Evolutionary conservation across 2,113 vertebrate species (phyloP), one percentile per base, ranked within the genome.

Genomic region (Ceyx cyanopectus): DNA sequence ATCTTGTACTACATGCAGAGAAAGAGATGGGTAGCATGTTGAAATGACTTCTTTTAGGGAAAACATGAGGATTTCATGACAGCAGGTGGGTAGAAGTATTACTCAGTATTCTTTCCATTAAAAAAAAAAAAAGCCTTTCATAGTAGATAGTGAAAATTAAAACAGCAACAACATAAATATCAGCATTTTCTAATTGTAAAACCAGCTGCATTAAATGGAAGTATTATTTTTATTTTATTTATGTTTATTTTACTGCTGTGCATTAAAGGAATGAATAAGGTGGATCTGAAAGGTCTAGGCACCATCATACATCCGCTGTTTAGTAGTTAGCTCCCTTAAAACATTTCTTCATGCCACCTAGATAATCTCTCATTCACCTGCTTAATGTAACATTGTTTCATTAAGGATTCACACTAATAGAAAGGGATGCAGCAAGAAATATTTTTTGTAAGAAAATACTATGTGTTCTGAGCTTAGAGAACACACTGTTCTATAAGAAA

Each of bases 391-490:
- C 60, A 68, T 2, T 3, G 83, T 95, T 93, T 86, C 81, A 78
- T 94, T 96, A 94, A 65, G 81, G n/a, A 90, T 85, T 90, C 65
- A 76, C 68, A 24, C 23, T 23, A 90, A 22, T 26, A 77, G 50
- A 93, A 95, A 90, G n/a, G 9, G 41, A 60, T 37, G 51, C 17
- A 89, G 43, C 75, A 62, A 85, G 43, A 88, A 93, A 94, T 24
- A 29, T 29, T 65, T 81, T 30, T 37, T 87, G 77, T 74, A 67
- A 78, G 63, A 53, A 83, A 77, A 37, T 30, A 32, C 12, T 75
- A 15, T 7, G 9, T 40, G 65, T 7, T 51, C 29, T 84, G 61
- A 79, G 83, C 34, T 62, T 2, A 63, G 27, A 48, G 40, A 87
- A 41, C 9, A 40, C 21, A 43, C 3, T 7, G 29, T 72, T 79